phyloP scores from a whole-genome alignment of 2,113 vertebrate species.

The Alligator mississippiensis region DNA sequence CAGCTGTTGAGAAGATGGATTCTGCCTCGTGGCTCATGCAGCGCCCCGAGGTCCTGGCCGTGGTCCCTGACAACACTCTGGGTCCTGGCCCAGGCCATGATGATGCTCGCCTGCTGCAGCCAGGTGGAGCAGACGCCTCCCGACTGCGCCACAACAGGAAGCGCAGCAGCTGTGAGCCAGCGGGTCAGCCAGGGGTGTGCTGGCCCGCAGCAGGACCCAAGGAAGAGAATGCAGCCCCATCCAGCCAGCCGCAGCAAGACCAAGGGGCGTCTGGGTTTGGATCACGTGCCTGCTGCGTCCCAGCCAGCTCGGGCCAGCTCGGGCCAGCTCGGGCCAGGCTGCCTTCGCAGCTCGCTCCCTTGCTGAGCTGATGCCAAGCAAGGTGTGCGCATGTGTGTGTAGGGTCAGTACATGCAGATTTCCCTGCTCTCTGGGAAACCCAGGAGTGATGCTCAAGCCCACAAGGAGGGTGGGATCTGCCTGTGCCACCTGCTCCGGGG shows the following conservation, averaged over 20 bases:
- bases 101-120: neutral
- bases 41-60: neutral
- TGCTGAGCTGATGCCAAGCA: fast-evolving
- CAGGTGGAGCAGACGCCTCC: neutral
- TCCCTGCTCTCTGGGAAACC: too few relatives aligned
- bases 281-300: too few relatives aligned
- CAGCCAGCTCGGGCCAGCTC: too few relatives aligned
- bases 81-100: too few relatives aligned
- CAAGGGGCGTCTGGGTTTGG: too few relatives aligned
- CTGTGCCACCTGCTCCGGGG: too few relatives aligned
- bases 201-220: neutral
- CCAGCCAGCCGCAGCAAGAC: too few relatives aligned
- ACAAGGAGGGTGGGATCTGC: too few relatives aligned
- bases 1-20: neutral
- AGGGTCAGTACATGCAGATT: neutral
- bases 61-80: neutral
- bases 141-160: neutral
- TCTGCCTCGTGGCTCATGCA: neutral
- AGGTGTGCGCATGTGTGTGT: neutral
- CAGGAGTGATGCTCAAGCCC: too few relatives aligned
- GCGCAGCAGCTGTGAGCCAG: neutral
- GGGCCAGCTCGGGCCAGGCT: too few relatives aligned
- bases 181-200: neutral
- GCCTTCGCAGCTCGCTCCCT: neutral
- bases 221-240: too few relatives aligned